A percentile compares a stretch with the other conserved stretches of the same genome.
Conservation (phyloP, 2,113 vertebrate genomes). For the Dicerorhinus sumatrensis region DNA sequence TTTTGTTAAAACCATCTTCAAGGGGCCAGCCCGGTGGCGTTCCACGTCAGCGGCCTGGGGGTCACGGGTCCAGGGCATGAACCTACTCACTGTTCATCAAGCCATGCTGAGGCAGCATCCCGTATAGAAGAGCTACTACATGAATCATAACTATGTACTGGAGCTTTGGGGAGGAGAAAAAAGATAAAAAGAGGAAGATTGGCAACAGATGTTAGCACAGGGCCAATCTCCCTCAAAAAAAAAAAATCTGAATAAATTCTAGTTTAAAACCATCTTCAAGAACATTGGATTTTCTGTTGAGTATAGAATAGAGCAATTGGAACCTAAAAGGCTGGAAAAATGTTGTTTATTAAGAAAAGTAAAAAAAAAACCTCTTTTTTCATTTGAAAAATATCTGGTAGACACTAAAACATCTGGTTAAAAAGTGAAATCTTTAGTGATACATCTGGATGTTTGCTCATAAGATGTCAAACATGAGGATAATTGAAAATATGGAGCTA, state of each 20-base stretch:
- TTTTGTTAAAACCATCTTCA: neutral
- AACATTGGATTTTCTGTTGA: slow-evolving; percentile 67
- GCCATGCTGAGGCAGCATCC: no score
- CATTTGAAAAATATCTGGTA: slow-evolving; percentile 24
- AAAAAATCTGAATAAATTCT: no score
- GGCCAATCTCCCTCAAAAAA: no score
- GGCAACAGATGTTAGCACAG: no score
- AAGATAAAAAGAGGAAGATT: no score
- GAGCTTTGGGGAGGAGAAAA: no score
- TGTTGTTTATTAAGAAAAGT: slow-evolving; percentile 81
- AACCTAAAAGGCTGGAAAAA: slow-evolving; percentile 70
- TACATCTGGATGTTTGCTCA: slow-evolving; percentile 52
- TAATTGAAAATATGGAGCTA: slow-evolving; percentile 55
- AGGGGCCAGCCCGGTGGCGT: neutral
- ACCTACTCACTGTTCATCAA: no score
- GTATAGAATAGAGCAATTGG: slow-evolving; percentile 49
- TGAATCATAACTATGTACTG: no score
- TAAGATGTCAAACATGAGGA: slow-evolving; percentile 51
- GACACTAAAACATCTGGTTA: slow-evolving; percentile 60
- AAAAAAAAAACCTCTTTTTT: neutral
- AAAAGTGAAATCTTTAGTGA: slow-evolving; percentile 52
- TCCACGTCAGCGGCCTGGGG: no score
- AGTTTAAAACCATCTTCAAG: neutral
- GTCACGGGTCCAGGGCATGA: no score
- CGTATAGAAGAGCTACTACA: no score